Percentiles rank a stretch among this genome's conserved stretches.
Conservation (phyloP, 2,888 invertebrate genomes). For the Microplitis deprimator region DNA sequence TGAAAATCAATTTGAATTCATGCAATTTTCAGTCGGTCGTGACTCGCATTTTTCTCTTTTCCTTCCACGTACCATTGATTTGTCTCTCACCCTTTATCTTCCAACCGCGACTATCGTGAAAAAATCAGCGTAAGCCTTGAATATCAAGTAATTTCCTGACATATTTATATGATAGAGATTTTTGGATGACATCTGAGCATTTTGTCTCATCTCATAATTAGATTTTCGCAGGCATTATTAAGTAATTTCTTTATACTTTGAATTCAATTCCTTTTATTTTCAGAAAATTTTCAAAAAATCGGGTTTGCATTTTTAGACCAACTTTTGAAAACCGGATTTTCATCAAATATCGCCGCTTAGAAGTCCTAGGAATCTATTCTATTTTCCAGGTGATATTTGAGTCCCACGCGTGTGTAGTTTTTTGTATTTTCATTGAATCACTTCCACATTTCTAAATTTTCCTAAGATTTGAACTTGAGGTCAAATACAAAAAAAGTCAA, state of each 20-base stretch:
- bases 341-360: too few species aligned
- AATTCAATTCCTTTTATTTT: too few species aligned
- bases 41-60: slow-evolving; percentile 12
- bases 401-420: too few species aligned
- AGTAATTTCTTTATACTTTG: too few species aligned
- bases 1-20: not conserved
- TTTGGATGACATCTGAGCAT: slow-evolving; percentile 66
- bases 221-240: too few species aligned
- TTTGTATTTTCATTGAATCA: too few species aligned
- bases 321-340: too few species aligned
- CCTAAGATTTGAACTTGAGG: slow-evolving; percentile 10
- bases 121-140: slow-evolving; percentile 62
- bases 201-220: slow-evolving; percentile 60
- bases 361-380: too few species aligned
- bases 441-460: too few species aligned
- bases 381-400: too few species aligned
- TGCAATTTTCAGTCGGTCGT: not conserved
- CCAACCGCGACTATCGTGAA: not conserved
- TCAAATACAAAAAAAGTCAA: slow-evolving; percentile 15
- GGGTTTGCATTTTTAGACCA: too few species aligned
- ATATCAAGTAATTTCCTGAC: slow-evolving; percentile 69
- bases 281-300: too few species aligned
- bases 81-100: not conserved
- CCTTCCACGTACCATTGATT: not conserved
- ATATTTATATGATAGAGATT: slow-evolving; percentile 63